These are phyloP conservation scores for Anagyrus pseudococci DNA, from an alignment of 2,888 invertebrate species.

Conservation along the genomic window DNA sequence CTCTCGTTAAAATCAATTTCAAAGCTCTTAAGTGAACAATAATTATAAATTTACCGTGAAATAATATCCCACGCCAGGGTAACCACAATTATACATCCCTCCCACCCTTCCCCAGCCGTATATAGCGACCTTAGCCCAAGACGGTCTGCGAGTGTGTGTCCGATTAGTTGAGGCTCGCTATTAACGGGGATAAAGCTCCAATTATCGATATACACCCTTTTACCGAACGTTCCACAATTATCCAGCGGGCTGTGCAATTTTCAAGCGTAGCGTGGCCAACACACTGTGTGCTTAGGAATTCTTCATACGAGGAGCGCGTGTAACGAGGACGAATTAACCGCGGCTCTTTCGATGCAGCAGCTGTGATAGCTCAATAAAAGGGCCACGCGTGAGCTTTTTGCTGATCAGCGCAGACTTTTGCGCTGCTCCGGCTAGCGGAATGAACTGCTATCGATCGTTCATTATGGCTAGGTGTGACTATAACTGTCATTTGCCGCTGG, in stretches of 20 bases:
- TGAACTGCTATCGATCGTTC: too few species aligned
- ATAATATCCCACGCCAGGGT: slow-evolving; percentile 5
- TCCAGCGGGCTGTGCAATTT: slow-evolving; percentile 3
- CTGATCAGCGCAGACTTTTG: too few species aligned
- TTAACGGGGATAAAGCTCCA: slow-evolving; percentile 18
- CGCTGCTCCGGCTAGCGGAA: too few species aligned
- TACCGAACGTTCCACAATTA: not conserved
- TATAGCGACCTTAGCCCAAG: not conserved
- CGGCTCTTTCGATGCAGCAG: not conserved
- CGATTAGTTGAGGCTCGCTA: slow-evolving; percentile 10
- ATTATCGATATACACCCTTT: slow-evolving; percentile 25
- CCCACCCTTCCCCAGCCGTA: not conserved
- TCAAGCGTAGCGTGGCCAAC: not conserved
- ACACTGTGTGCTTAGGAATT: not conserved
- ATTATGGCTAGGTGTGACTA: too few species aligned
- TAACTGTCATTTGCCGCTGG: too few species aligned
- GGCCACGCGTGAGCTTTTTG: slow-evolving; percentile 10
- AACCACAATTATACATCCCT: not conserved
- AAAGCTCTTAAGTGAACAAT: slow-evolving; percentile 8
- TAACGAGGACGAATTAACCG: slow-evolving; percentile 20
- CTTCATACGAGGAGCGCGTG: slow-evolving; percentile 1
- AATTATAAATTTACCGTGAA: not conserved
- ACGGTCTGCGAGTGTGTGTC: not conserved
- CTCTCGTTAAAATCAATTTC: slow-evolving; percentile 14
- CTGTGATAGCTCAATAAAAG: slow-evolving; percentile 35